Evolutionary conservation across 1,140 invertebrate genomes (phyloP).

Genomic region (Heliconius melpomene): DNA sequence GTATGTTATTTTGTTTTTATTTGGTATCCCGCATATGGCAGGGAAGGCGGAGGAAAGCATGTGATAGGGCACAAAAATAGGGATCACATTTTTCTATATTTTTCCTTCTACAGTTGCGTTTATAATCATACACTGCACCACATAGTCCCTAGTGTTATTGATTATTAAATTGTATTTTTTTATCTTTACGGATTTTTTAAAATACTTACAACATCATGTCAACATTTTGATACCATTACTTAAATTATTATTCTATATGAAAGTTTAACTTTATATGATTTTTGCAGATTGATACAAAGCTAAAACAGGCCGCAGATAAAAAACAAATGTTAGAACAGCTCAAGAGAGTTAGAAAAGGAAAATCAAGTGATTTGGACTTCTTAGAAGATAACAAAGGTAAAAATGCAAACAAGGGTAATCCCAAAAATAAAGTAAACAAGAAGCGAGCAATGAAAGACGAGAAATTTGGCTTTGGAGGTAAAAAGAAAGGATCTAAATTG

Average conservation of each 20-base stretch:
- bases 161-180: too few relatives aligned
- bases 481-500: slow-evolving; percentile 93
- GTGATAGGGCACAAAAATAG: not conserved
- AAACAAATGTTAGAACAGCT: slow-evolving; percentile 91
- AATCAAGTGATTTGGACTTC: slow-evolving; percentile 90
- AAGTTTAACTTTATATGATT: not conserved
- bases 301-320: slow-evolving; percentile 89
- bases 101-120: too few relatives aligned
- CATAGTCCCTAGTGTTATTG: too few relatives aligned
- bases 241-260: too few relatives aligned
- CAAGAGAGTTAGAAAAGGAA: slow-evolving; percentile 93
- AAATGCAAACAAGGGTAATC: slow-evolving; percentile 71
- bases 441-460: slow-evolving; percentile 89
- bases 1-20: slow-evolving; percentile 41
- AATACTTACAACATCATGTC: too few relatives aligned
- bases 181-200: too few relatives aligned
- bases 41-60: not conserved
- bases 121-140: too few relatives aligned
- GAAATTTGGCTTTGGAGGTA: slow-evolving; percentile 97
- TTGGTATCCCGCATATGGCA: not conserved
- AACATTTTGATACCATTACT: too few relatives aligned
- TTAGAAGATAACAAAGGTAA: slow-evolving; percentile 88
- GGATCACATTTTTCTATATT: not conserved
- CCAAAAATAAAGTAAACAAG: slow-evolving; percentile 74
- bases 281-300: slow-evolving; percentile 88